Base-by-base conservation (phyloP, 2,888 invertebrate genomes). In the Agrotis ipsilon region DNA sequence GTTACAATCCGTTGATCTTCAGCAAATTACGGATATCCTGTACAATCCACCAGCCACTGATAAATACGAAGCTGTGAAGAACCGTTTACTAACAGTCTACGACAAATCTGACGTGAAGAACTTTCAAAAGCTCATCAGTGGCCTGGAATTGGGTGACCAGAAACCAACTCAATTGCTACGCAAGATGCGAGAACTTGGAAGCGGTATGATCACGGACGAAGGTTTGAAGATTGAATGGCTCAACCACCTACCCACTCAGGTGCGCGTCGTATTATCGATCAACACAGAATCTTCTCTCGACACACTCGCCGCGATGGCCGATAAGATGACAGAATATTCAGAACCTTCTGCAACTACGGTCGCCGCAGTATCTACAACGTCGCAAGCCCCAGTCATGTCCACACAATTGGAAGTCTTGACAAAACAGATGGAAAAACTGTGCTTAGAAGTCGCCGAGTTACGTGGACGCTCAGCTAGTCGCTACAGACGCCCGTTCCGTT, bases 391-490 rank as follows among this genome's bases (percentile, higher is more conserved):
- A 1, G 32, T 64, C 7, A 32, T 9, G 24, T 21, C 46, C 0
- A 7, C 48, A 4, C 65, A 66, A 0, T 2, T 66, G 24, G 32
- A 66, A n/a, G 24, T 58, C 0, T 11, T 66, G 1, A 43, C 43
- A 2, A 66, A 66, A 3, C 66, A 68, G 48, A 21, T 68, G 18
- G 68, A 68, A 5, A 57, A 57, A 27, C 18, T 68, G 1, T 21
- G 32, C 9, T n/a, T 62, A 7, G 57, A 68, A 57, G 46, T 68
- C 0, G 46, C 61, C 1, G 46, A 54, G n/a, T 1, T 68, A 11
- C 68, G 68, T 13, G 39, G 46, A 4, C 61, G 61, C 0, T 3
- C 48, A 4, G 19, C 9, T 1, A 14, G 21, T 1, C 55, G 68
- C 0, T 43, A 19, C 19, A 32, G 39, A 18, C 48, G 4, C n/a